Evolutionary conservation across 1,140 invertebrate species (phyloP).

Genomic region (Adoxophyes honmai): DNA sequence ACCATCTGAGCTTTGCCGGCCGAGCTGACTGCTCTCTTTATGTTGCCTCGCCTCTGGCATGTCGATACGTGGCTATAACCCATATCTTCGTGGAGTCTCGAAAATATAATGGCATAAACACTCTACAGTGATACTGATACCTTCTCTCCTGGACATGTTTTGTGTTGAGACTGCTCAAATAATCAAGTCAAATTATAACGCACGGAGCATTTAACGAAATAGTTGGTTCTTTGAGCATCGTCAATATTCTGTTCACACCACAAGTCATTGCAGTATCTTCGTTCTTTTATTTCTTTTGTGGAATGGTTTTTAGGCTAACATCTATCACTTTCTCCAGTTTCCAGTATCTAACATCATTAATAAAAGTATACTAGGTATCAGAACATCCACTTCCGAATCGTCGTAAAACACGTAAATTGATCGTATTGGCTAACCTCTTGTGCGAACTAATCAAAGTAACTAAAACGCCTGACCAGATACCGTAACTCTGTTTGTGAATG

Average conservation of each 20-base stretch:
- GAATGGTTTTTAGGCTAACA: slow-evolving; percentile 5
- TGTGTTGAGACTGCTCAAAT: not conserved
- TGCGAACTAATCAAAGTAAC: slow-evolving; percentile 10
- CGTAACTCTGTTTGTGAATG: slow-evolving; percentile 9
- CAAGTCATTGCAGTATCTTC: not conserved
- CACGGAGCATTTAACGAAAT: not conserved
- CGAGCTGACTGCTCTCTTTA: too few relatives aligned
- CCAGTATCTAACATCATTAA: too few relatives aligned
- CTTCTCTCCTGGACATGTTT: too few relatives aligned
- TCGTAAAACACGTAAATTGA: slow-evolving; percentile 1
- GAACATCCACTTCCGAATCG: not conserved
- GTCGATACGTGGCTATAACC: too few relatives aligned
- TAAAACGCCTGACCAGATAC: not conserved
- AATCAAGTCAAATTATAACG: not conserved
- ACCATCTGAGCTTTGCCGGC: too few relatives aligned
- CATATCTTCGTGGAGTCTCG: too few relatives aligned
- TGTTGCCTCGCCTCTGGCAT: too few relatives aligned
- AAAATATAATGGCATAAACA: too few relatives aligned
- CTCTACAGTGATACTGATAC: too few relatives aligned
- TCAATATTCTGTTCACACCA: not conserved
- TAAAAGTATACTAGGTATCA: not conserved
- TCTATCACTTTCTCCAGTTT: not conserved
- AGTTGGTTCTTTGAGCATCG: slow-evolving; percentile 1
- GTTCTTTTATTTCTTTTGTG: slow-evolving; percentile 7
- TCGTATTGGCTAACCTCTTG: not conserved